Conservation (phyloP, 2,888 invertebrate species). For the Fragum fragum region DNA sequence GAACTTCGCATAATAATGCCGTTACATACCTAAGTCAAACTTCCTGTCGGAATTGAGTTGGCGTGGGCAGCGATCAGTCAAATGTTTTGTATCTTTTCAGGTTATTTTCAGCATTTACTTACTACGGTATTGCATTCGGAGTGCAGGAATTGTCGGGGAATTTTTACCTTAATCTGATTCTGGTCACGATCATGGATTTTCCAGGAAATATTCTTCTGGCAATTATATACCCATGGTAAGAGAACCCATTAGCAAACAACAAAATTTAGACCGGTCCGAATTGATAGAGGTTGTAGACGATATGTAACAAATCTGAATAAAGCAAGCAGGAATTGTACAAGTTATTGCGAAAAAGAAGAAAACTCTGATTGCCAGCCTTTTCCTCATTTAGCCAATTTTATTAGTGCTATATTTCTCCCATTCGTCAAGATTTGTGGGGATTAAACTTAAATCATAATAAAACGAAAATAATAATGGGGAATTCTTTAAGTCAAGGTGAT, state of each 20-base stretch:
- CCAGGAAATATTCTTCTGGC: slow-evolving; percentile 46
- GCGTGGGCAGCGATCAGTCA: too few species aligned
- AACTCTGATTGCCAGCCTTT: background rate
- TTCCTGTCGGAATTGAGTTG: too few species aligned
- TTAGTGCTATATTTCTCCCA: background rate
- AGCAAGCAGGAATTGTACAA: too few species aligned
- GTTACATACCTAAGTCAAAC: too few species aligned
- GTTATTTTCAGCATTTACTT: slow-evolving; percentile 52
- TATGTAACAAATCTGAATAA: too few species aligned
- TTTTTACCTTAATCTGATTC: slow-evolving; percentile 50
- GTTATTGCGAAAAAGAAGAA: background rate
- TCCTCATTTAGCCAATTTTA: background rate
- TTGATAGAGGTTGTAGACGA: too few species aligned
- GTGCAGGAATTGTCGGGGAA: slow-evolving; percentile 54
- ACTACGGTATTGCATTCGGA: slow-evolving; percentile 57
- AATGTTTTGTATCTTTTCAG: slow-evolving; percentile 29
- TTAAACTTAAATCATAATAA: too few species aligned
- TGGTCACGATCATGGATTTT: slow-evolving; percentile 47
- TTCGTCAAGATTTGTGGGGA: too few species aligned
- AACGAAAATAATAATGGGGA: too few species aligned
- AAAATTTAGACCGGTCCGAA: too few species aligned
- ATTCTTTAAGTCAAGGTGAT: too few species aligned
- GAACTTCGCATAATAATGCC: too few species aligned
- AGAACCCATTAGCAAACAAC: background rate
- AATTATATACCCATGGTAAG: slow-evolving; percentile 55